Evolutionary conservation across 2,113 vertebrate genomes (phyloP), one percentile per base, ranked within the genome.

Genomic region (Mirza zaza): DNA sequence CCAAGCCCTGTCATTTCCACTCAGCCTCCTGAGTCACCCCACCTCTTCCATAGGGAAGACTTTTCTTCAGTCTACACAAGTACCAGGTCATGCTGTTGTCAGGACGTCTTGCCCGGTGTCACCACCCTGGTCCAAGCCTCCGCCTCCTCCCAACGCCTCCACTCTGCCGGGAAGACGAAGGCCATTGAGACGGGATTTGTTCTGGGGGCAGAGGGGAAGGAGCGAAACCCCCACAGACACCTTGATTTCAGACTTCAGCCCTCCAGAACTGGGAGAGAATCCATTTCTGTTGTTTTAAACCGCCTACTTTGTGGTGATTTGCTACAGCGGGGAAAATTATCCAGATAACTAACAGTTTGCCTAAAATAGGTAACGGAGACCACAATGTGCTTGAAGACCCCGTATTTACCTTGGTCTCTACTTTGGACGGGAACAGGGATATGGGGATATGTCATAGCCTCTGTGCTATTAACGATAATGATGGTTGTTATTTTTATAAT

Each of bases 1-100:
- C 77, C 48, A n/a, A 92, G 77, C 36, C 75, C 87, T 91, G 93
- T 85, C 93, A 87, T 87, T 91, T 86, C 73, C 48, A 61, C 79
- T 94, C 96, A 95, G 29, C 34, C 57, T 94, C 76, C 71, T 50
- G 9, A 50, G 67, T 59, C 80, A 68, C 27, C 21, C 67, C 23
- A 36, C 63, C 70, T n/a, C 86, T 59, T 76, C 67, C 50, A 39
- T 3, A 39, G 39, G 29, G 29, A n/a, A 71, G 32, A 45, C 32
- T 1, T 9, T 39, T 71, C 36, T 71, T 48, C 50, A 36, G 11
- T 45, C 68, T 87, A 67, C 57, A n/a, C 2, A 57, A 96, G 50
- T 12, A 32, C 36, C 65, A 91, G 45, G 3, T 3, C 32, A 73
- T 27, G 9, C 32, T 39, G 4, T 12, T 57, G 67, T 77, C 71